A percentile compares a stretch with the other conserved stretches of the same genome.
Evolutionary conservation across 92 coral and sea anemone species (phyloP).

Genomic region (Montipora capitata): DNA sequence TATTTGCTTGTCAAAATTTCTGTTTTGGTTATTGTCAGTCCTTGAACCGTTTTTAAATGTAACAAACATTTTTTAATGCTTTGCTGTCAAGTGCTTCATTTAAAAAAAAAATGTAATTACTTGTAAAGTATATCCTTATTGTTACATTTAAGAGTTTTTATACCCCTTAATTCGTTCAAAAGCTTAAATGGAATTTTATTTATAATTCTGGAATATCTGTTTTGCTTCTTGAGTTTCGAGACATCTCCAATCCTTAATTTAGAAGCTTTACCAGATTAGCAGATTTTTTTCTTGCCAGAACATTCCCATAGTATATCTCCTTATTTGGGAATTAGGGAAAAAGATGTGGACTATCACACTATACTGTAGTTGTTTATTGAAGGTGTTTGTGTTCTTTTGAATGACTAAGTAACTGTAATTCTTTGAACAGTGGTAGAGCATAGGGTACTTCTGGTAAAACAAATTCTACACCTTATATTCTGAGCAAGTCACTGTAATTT

Average conservation of each 20-base stretch:
- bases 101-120: no score
- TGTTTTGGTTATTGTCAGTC: background rate
- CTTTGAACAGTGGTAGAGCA: background rate
- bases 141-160: background rate
- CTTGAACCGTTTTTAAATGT: no score
- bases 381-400: background rate
- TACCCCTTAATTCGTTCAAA: background rate
- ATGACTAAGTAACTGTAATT: background rate
- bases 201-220: background rate
- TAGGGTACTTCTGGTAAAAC: background rate
- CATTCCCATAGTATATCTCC: background rate
- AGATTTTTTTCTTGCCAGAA: background rate
- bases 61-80: background rate
- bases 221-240: background rate
- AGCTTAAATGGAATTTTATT: background rate
- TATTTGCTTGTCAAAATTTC: background rate
- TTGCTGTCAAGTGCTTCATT: background rate
- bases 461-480: background rate
- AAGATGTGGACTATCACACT: background rate
- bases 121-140: background rate
- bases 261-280: conserved; percentile 30
- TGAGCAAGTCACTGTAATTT: no score
- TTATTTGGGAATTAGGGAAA: conserved; percentile 22
- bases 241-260: background rate
- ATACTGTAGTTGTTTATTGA: background rate